Conservation (phyloP, 2,797 vertebrate genomes). For the Tauraco hartlaubi region DNA sequence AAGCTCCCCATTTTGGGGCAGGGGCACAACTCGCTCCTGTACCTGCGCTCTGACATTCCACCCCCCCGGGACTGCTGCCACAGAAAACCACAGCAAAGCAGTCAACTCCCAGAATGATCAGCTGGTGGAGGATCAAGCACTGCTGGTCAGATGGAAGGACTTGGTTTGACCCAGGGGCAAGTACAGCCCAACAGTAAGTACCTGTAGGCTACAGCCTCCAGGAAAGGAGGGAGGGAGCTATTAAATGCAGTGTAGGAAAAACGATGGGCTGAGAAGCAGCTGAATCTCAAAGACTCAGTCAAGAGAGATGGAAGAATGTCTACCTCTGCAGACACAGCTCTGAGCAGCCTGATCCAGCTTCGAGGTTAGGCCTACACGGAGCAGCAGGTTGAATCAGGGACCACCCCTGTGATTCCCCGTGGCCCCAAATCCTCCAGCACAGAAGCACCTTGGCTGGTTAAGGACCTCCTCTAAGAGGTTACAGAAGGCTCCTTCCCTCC, state of each 20-base stretch:
- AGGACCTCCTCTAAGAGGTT: neutral
- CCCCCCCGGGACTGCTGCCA: neutral
- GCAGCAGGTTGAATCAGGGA: neutral
- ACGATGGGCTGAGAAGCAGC: neutral
- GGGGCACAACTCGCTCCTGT: neutral
- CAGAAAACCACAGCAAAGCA: neutral
- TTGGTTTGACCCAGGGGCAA: neutral
- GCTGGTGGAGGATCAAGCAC: neutral
- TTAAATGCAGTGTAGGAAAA: neutral
- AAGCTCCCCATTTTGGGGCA: accelerated
- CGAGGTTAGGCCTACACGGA: neutral
- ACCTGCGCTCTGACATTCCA: neutral
- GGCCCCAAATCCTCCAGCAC: neutral
- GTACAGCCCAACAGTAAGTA: neutral
- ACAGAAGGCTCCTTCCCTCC: neutral
- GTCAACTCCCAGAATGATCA: neutral
- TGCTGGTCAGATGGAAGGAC: neutral
- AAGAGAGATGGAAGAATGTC: neutral
- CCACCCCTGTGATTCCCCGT: neutral
- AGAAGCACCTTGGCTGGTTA: neutral
- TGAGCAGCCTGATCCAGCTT: neutral
- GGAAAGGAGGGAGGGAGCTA: neutral
- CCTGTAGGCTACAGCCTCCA: neutral
- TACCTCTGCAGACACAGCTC: neutral
- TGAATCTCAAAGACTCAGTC: neutral